Percentiles rank a stretch among this genome's conserved stretches.
Conservation (phyloP, 2,888 invertebrate species). For the Drosophila meridionalis region DNA sequence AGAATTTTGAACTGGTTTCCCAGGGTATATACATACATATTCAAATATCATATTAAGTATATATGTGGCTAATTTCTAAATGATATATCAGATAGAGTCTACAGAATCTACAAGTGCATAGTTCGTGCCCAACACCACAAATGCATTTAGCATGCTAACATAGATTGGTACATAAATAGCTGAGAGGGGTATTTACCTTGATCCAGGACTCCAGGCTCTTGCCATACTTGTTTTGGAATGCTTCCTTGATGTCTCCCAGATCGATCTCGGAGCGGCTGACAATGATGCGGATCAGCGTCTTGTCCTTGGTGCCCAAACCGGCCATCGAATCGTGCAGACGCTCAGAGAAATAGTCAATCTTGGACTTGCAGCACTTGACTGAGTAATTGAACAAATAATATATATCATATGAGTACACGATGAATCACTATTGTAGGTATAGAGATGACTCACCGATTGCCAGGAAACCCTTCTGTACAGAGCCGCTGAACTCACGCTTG, state of each 20-base stretch:
- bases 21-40: constrained; percentile 1
- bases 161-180: constrained; percentile 2
- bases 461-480: constrained; percentile 93
- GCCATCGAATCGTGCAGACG: constrained; percentile 95
- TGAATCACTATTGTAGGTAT: not conserved
- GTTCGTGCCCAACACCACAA: constrained; percentile 47
- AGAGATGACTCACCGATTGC: constrained; percentile 90
- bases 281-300: constrained; percentile 95
- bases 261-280: constrained; percentile 97
- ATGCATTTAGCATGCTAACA: constrained; percentile 22
- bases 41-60: not conserved
- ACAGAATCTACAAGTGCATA: constrained; percentile 18
- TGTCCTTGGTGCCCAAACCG: constrained; percentile 94
- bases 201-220: constrained; percentile 94
- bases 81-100: constrained; percentile 1
- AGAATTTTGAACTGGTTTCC: not conserved
- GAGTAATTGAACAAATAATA: constrained; percentile 29
- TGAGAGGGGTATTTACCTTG: constrained; percentile 86
- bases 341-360: constrained; percentile 96
- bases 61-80: not conserved
- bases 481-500: constrained; percentile 95
- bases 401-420: not conserved
- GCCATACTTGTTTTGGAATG: constrained; percentile 93
- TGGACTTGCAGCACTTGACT: constrained; percentile 96
- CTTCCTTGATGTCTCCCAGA: constrained; percentile 95